A percentile compares a stretch with the other conserved stretches of the same genome.
phyloP scores from a whole-genome alignment of 2,113 vertebrate genomes.

The Pelobates fuscus region DNA sequence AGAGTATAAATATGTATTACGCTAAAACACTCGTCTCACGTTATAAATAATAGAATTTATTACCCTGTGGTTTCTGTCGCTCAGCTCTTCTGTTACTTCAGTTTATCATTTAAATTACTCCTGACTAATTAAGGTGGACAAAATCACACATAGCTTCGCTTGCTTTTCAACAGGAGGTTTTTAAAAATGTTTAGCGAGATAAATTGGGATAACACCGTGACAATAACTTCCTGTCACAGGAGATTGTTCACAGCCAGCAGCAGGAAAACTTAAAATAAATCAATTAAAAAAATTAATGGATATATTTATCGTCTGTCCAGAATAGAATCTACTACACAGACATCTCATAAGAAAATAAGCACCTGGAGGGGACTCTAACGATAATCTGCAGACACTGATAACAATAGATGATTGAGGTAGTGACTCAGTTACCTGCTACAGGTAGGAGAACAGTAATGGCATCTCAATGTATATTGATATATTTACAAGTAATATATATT shows the following conservation, averaged over 20 bases:
- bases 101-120: slow-evolving; percentile 10
- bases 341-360: too few relatives aligned
- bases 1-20: slow-evolving; percentile 31
- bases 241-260: slow-evolving; percentile 12
- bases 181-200: slow-evolving; percentile 6
- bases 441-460: too few relatives aligned
- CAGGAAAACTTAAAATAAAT: slow-evolving; percentile 32
- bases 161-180: slow-evolving; percentile 1
- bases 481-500: too few relatives aligned
- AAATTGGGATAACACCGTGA: neutral
- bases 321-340: too few relatives aligned
- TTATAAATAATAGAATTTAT: slow-evolving; percentile 28
- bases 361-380: too few relatives aligned
- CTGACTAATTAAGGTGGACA: slow-evolving; percentile 37
- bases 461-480: too few relatives aligned
- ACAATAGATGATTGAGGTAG: too few relatives aligned
- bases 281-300: neutral
- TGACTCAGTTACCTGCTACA: too few relatives aligned
- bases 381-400: too few relatives aligned
- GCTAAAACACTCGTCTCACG: slow-evolving; percentile 3
- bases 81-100: slow-evolving; percentile 14
- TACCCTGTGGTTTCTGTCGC: slow-evolving; percentile 31
- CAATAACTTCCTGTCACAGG: slow-evolving; percentile 16
- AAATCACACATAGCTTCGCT: neutral
- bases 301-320: too few relatives aligned